Percentiles rank a stretch among this genome's conserved stretches.
Conservation (phyloP, 2,113 vertebrate species). For the Chloropsis cyanopogon region DNA sequence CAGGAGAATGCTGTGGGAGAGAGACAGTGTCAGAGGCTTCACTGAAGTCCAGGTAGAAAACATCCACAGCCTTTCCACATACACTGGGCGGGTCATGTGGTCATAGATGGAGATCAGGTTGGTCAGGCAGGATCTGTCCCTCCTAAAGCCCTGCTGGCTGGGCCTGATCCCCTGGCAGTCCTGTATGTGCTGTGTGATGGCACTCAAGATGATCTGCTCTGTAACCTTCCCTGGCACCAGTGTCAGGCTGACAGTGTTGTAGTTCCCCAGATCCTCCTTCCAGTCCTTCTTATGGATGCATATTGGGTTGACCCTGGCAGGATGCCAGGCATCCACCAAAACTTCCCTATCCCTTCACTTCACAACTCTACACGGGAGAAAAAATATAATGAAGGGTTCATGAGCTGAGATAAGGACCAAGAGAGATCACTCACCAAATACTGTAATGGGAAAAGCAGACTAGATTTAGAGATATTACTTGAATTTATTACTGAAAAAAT, state of each 20-base stretch:
- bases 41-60: background rate
- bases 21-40: background rate
- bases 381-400: background rate
- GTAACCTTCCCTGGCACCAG: background rate
- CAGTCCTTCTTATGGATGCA: background rate
- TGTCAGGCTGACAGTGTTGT: background rate
- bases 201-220: too few species aligned
- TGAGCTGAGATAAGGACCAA: background rate
- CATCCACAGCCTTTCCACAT: background rate
- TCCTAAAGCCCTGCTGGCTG: background rate
- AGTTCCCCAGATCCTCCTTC: background rate
- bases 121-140: background rate
- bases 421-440: background rate
- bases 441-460: accelerated
- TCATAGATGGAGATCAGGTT: background rate
- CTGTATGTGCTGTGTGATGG: background rate
- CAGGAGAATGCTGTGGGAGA: background rate
- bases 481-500: background rate
- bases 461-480: background rate
- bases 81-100: accelerated
- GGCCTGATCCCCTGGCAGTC: too few species aligned
- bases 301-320: background rate
- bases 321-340: background rate
- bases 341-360: background rate
- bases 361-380: background rate